Base-by-base conservation (phyloP, 2,888 invertebrate species). In the Xestia ashworthii region DNA sequence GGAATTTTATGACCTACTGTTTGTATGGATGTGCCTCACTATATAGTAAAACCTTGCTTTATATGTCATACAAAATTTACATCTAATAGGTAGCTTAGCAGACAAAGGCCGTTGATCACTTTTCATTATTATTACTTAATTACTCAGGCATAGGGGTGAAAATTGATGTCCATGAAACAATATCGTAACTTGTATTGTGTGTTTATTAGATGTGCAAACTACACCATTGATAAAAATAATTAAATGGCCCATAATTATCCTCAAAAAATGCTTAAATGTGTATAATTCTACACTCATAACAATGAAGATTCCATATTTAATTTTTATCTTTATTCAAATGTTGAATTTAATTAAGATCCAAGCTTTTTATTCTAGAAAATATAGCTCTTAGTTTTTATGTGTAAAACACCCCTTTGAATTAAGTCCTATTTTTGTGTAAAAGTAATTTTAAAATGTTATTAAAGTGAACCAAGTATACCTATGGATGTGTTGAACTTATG, bases 11-110 rank as follows among this genome's bases (percentile, higher is more conserved):
- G 16, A 58, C 6, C 14, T 64, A 55, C 22, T 25, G 22, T 74
- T 58, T 74, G 48, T 50, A 64, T 60, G 25, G 4, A 71, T 68
- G 83, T 65, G 78, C 83, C 67, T 83, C 68, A 78, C 25, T 58
- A n/a, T 62, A 19, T n/a, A 16, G 38, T 62, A 62, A 50, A 53
- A 46, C n/a, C 50, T 1, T 48, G 50, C 55, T 78, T 78, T 14
- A 16, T 48, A 14, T 32, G 32, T 41, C 14, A 41, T 14, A 38
- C 19, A 58, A 58, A 46, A 25, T 11, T n/a, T 25, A 32, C 12
- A 38, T 19, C 0, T 16, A 16, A 8, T 53, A 22, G 0, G 14
- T 58, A 53, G 11, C 46, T 1, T 62, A 62, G 5, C n/a, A 11
- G 9, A 55, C n/a, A 55, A n/a, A 16, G 25, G 16, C 14, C 16